Base-by-base conservation (phyloP, 2,113 vertebrate species). In the Chionodraco myersi region DNA sequence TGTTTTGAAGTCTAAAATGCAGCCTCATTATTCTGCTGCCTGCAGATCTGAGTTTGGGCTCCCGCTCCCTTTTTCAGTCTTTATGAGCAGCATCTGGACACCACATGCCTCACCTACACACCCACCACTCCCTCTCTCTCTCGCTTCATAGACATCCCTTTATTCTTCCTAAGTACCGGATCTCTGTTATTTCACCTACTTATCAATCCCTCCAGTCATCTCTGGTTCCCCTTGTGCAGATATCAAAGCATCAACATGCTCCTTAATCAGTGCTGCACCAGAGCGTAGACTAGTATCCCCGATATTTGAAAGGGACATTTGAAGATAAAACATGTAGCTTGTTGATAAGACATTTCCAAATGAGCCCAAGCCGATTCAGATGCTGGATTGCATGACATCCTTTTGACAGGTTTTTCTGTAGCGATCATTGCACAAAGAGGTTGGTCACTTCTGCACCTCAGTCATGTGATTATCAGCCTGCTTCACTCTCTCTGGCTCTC, bases 71-170 rank as follows among this genome's bases (percentile, higher is more conserved):
- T 18, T 48, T 41, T 75, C 51, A 60, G 48, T 70, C 77, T 90
- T 91, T 86, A 86, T 73, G 60, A 83, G 80, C 45, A 59, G 73
- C 94, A 94, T 95, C 93, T 95, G 95, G 94, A 85, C 77, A 84
- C 71, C 94, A 95, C 79, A 94, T 94, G 93, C 34, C 63, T 88
- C 79, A 90, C 85, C 91, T 80, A 66, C 74, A 76, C 80, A 74
- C 16, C n/a, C 65, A 54, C 61, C 56, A 26, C 52, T 70, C 36
- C 72, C 71, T 67, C 18, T n/a, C 34, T 62, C 58, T 18, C n/a
- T 80, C 52, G 0, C 66, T 79, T 47, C 23, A 62, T n/a, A 65
- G 10, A 65, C 8, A 1, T 48, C 36, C 45, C 21, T 64, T 74
- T 67, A 47, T 70, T 70, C 59, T 66, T 44, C 9, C 2, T 13